phyloP scores from a whole-genome alignment of 2,797 vertebrate species.

The Pseudotriccus pelzelni region DNA sequence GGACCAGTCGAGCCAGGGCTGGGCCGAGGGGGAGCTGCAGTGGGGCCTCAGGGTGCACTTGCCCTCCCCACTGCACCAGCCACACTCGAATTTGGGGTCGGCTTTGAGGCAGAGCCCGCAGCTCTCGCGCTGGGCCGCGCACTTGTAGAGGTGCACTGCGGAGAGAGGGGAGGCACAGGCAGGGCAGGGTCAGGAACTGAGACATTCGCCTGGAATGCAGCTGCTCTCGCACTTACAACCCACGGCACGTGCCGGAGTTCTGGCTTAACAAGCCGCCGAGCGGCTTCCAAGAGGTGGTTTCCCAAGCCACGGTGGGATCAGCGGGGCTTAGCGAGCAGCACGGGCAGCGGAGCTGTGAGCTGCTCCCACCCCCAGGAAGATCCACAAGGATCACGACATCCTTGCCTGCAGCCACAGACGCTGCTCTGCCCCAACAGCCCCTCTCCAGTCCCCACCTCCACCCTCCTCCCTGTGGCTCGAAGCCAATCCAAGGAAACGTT shows the following conservation, averaged over 20 bases:
- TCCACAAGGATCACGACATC: accelerated
- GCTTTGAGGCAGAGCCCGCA: slow-evolving; percentile 97
- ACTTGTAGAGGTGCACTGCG: slow-evolving; percentile 96
- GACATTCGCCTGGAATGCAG: accelerated
- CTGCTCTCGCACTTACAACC: accelerated
- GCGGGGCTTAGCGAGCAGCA: background rate
- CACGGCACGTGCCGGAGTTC: accelerated
- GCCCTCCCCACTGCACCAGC: slow-evolving; percentile 92
- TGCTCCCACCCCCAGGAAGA: background rate
- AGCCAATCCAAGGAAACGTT: background rate
- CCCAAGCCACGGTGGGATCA: background rate
- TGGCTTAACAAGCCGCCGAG: background rate
- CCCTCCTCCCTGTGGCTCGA: accelerated
- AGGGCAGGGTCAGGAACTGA: accelerated
- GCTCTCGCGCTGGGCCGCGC: slow-evolving; percentile 94
- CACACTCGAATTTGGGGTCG: slow-evolving; percentile 92
- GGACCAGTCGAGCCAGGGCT: slow-evolving; percentile 93
- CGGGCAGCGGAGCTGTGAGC: background rate
- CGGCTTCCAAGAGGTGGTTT: too few relatives aligned
- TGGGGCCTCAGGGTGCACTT: slow-evolving; percentile 88
- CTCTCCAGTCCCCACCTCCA: background rate
- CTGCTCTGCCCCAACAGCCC: background rate
- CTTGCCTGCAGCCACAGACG: background rate
- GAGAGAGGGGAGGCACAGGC: background rate
- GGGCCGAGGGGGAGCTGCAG: slow-evolving; percentile 74